Evolutionary conservation across 2,113 vertebrate species (phyloP).

Genomic region (Erinaceus europaeus): DNA sequence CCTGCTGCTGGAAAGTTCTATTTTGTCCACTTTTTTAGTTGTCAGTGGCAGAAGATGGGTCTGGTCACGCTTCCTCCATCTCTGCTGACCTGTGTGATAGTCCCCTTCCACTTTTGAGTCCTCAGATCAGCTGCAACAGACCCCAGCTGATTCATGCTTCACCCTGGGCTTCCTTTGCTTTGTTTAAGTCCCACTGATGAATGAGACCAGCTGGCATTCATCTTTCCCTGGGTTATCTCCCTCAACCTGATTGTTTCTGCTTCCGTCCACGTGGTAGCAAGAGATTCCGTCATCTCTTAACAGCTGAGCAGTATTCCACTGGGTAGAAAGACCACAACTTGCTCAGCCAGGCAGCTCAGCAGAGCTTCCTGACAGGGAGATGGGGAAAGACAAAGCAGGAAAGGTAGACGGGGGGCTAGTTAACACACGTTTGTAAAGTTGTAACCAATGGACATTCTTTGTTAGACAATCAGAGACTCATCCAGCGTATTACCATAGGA

Average conservation of each 20-base stretch:
- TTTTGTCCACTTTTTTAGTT: not conserved
- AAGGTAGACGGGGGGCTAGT: not conserved
- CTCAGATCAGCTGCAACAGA: not conserved
- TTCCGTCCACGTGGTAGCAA: too few species aligned
- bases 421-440: not conserved
- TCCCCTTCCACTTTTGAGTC: not conserved
- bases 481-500: not conserved
- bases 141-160: not conserved
- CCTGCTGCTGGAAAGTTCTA: not conserved
- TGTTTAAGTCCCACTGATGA: too few species aligned
- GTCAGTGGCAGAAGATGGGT: not conserved
- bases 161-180: accelerated
- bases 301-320: too few species aligned
- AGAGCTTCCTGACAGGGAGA: not conserved
- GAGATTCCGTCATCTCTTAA: too few species aligned
- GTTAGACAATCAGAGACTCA: not conserved
- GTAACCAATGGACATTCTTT: not conserved
- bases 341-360: not conserved
- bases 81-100: not conserved
- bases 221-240: too few species aligned
- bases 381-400: not conserved
- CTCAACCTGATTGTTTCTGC: too few species aligned
- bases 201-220: too few species aligned
- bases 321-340: too few species aligned
- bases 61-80: not conserved